Percentiles rank a stretch among this genome's conserved stretches.
These are phyloP conservation scores for Aculops lycopersici DNA, from an alignment of 1,140 invertebrate species.

Conservation along the genomic window DNA sequence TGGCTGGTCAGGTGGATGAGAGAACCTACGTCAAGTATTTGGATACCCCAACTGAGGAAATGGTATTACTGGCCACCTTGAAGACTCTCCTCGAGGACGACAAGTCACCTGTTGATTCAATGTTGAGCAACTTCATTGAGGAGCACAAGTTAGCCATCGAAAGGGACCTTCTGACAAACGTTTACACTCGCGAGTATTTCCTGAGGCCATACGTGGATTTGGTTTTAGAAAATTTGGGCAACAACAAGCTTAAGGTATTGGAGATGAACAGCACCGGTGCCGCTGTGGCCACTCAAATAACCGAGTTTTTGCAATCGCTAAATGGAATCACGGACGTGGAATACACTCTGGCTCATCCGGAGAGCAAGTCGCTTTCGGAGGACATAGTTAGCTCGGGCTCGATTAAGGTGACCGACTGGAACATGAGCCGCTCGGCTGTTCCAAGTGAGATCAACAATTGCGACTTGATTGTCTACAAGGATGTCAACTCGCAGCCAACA, in stretches of 20 bases:
- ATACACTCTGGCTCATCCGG: constrained; percentile 15
- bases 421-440: constrained; percentile 9
- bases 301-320: constrained; percentile 12
- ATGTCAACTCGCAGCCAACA: constrained; percentile 9
- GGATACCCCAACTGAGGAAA: too few relatives aligned
- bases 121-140: neutral
- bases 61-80: too few relatives aligned
- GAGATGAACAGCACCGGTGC: constrained; percentile 23
- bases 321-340: constrained; percentile 17
- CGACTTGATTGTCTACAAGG: constrained; percentile 15
- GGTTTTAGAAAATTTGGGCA: constrained; percentile 38
- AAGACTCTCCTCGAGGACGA: neutral
- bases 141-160: constrained; percentile 3
- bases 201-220: constrained; percentile 28
- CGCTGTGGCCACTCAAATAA: constrained; percentile 12
- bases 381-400: constrained; percentile 7
- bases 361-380: constrained; percentile 13
- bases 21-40: constrained; percentile 5
- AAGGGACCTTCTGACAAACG: constrained; percentile 6
- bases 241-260: constrained; percentile 34
- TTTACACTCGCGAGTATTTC: constrained; percentile 7
- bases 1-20: constrained; percentile 1
- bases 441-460: constrained; percentile 10
- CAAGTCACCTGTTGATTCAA: neutral
- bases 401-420: constrained; percentile 14